Evolutionary conservation across 1,140 invertebrate genomes (phyloP), one percentile per base, ranked within the genome.

Genomic region (Orchesella cincta): DNA sequence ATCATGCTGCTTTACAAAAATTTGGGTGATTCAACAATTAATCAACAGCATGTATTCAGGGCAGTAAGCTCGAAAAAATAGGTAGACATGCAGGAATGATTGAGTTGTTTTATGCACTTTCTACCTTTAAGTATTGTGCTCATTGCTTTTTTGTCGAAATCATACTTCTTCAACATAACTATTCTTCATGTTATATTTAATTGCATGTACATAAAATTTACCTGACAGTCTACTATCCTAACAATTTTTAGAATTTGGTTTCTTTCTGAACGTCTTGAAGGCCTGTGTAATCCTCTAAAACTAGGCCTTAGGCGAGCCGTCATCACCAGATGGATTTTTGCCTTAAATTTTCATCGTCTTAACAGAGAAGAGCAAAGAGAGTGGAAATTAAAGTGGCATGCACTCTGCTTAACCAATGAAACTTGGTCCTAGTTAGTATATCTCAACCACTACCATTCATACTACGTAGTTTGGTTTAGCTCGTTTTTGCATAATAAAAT

Each of bases 321-420:
- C 52, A 57, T 57, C 52, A 57, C 3, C 52, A 57, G 52, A 57
- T 57, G 52, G 52, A 57, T 57, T 57, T 57, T 57, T 18, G 8
- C 23, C 8, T 26, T 57, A 3, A 12, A 18, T 46, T 5, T 46
- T 46, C 5, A 18, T 5, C 39, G 39, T 8, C 39, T 46, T 46
- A 46, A 46, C 5, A 5, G 39, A 46, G 39, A 46, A 23, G 23
- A 26, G 23, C 3, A 23, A 57, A 57, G 23, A 57, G 52, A 57
- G 52, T 57, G 52, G 52, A 57, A 57, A 57, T 57, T 57, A 57
- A 57, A 57, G 23, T 57, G 52, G 12, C 52, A 57, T 57, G 52
- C 12, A 18, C 23, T 57, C 23, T 57, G 12, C 23, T 57, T 23
- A 57, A 57, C 52, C 12, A 57, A 57, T 57, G 52, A 57, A 57